These are phyloP conservation scores for Melanotaenia pygmaea DNA, from an alignment of 2,797 vertebrate species.

Conservation along the genomic window DNA sequence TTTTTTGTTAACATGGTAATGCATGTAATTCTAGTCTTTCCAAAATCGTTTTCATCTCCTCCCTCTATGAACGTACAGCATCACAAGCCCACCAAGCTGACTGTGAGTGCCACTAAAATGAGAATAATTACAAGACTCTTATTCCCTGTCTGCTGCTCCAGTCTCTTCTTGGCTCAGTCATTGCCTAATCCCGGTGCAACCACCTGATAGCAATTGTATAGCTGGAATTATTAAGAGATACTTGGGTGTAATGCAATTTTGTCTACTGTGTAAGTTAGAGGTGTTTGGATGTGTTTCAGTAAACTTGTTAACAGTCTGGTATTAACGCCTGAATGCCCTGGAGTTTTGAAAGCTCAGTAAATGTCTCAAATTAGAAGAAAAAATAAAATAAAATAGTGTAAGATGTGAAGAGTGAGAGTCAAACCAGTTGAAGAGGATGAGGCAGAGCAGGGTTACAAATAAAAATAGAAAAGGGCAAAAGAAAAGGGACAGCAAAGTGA, in stretches of 20 bases:
- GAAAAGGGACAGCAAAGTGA: constrained; percentile 4
- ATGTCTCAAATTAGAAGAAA: background rate
- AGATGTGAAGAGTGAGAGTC: background rate
- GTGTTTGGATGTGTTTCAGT: constrained; percentile 27
- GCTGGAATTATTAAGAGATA: constrained; percentile 37
- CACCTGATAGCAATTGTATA: constrained; percentile 40
- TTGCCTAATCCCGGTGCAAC: constrained; percentile 44
- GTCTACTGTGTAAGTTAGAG: constrained; percentile 5
- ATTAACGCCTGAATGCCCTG: constrained; percentile 17
- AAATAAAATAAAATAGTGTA: constrained; percentile 4
- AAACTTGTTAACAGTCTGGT: constrained; percentile 6
- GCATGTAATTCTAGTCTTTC: constrained; percentile 44
- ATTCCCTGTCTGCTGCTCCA: constrained; percentile 41
- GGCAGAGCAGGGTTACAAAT: constrained; percentile 2
- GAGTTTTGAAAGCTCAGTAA: constrained; percentile 6
- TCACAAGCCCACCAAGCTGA: constrained; percentile 36
- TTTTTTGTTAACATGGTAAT: constrained; percentile 31
- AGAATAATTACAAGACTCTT: constrained; percentile 59
- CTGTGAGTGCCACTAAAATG: constrained; percentile 48
- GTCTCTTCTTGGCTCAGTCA: constrained; percentile 39
- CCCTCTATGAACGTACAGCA: constrained; percentile 20
- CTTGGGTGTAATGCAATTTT: constrained; percentile 29
- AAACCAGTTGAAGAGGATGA: constrained; percentile 1
- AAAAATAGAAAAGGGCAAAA: background rate
- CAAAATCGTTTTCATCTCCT: constrained; percentile 25